Base-by-base conservation (phyloP, 2,113 vertebrate species). In the Monarcha castaneiventris region DNA sequence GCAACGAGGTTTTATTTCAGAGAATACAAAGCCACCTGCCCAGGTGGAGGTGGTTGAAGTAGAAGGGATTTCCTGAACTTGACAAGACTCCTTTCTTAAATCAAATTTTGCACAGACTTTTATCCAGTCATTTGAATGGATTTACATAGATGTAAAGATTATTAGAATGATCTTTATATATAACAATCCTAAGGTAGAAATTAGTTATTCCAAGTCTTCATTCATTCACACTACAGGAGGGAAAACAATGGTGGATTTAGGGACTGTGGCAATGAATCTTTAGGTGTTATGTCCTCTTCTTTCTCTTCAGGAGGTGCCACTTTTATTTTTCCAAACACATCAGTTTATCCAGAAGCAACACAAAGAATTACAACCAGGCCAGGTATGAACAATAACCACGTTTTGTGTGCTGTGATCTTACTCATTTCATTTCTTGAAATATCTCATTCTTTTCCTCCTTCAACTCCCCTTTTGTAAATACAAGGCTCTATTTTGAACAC, bases 241-340 rank as follows among this genome's bases (percentile, higher is more conserved):
- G 33, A 32, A 92, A 72, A 54, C 49, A 22, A 4, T 37, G 67
- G 33, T 81, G 84, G 55, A 29, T 58, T 64, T 72, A 63, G 26
- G 74, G 43, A 13, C 32, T 78, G 37, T 91, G 83, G 79, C 89
- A 91, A 92, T 77, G 49, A 91, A 89, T 95, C 81, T 94, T 95
- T 41, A 97, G 87, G 32, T 94, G 88, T 97, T 92, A 88, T 98
- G 87, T 98, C 75, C 96, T 92, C 95, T 96, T 96, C 95, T 98
- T 97, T 97, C 94, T 97, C 97, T 97, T 91, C 96, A 99, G 98
- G 98, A 98, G 98, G 98, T 87, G 98, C 98, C 90, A 98, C 98
- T 96, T 99, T 99, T 97, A 99, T 99, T 96, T 99, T 99, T 84
- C 98, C 98, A 94, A 99, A 98, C 89, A 97, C 98, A 94, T 98